Evolutionary conservation across 2,888 invertebrate species (phyloP).

Genomic region (Tryphoninae sp.): DNA sequence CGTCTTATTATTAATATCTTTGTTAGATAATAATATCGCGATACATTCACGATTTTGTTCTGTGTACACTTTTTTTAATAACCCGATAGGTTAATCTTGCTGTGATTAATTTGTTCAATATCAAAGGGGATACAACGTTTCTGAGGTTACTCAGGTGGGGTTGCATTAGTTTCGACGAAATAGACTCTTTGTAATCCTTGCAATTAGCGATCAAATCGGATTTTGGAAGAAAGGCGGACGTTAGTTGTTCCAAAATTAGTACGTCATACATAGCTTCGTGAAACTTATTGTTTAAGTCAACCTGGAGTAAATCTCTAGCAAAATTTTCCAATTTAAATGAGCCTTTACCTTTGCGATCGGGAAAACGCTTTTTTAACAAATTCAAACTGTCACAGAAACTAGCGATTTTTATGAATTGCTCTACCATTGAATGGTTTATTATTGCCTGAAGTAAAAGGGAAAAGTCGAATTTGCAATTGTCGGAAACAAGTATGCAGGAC

Average conservation of each 20-base stretch:
- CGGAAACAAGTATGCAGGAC: slow-evolving; percentile 50
- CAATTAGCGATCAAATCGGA: slow-evolving; percentile 25
- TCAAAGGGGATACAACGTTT: neutral
- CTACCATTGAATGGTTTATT: slow-evolving; percentile 40
- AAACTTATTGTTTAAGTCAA: slow-evolving; percentile 5
- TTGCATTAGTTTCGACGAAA: slow-evolving; percentile 8
- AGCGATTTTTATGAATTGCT: slow-evolving; percentile 37
- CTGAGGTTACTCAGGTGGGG: slow-evolving; percentile 25
- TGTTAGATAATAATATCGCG: no score
- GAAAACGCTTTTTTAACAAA: slow-evolving; percentile 33
- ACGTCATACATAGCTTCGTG: slow-evolving; percentile 34
- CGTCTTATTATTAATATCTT: slow-evolving; percentile 27
- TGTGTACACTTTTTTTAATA: slow-evolving; percentile 13
- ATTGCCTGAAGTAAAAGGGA: slow-evolving; percentile 49
- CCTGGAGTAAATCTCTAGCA: slow-evolving; percentile 28
- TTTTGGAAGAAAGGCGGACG: slow-evolving; percentile 12
- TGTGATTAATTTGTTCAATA: slow-evolving; percentile 24
- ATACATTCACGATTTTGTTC: no score
- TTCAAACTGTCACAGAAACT: slow-evolving; percentile 46
- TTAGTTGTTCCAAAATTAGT: slow-evolving; percentile 7
- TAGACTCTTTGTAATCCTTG: slow-evolving; percentile 27
- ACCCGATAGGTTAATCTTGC: slow-evolving; percentile 20
- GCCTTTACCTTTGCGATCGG: slow-evolving; percentile 50
- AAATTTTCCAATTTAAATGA: slow-evolving; percentile 42
- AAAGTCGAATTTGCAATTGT: slow-evolving; percentile 52